Conservation (phyloP, 2,113 vertebrate species). For the Neodontobutis hainanensis region DNA sequence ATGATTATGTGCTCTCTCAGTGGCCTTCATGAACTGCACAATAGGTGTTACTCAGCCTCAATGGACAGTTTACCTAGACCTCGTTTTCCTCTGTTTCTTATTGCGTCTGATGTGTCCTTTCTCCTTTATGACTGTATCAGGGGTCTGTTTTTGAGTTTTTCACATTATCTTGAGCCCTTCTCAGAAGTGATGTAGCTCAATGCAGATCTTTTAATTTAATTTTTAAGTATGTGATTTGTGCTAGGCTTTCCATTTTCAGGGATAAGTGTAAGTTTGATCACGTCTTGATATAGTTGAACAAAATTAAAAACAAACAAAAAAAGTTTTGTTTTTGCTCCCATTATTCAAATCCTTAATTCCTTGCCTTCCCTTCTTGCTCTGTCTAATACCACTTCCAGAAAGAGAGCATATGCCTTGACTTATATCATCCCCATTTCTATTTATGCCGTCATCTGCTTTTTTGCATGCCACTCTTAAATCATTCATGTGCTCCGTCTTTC, state of each 20-base stretch:
- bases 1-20: conserved; percentile 22
- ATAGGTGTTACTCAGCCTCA: conserved; percentile 20
- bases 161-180: too few relatives aligned
- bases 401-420: conserved; percentile 42
- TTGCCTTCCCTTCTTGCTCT: background rate
- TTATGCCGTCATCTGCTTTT: conserved; percentile 58
- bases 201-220: conserved; percentile 14
- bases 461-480: conserved; percentile 50
- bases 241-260: background rate
- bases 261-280: conserved; percentile 1
- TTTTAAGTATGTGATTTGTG: background rate
- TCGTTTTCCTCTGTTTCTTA: background rate
- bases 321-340: background rate
- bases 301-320: background rate
- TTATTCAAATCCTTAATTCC: background rate
- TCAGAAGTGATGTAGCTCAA: conserved; percentile 16
- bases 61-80: conserved; percentile 1
- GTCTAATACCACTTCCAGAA: conserved; percentile 19
- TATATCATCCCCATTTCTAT: conserved; percentile 40
- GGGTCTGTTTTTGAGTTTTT: conserved; percentile 4
- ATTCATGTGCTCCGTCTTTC: conserved; percentile 52
- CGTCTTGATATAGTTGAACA: background rate
- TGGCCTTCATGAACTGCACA: background rate
- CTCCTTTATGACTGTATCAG: background rate
- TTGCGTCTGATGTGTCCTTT: background rate